phyloP scores from a whole-genome alignment of 2,797 vertebrate species.

The Macropodus opercularis region DNA sequence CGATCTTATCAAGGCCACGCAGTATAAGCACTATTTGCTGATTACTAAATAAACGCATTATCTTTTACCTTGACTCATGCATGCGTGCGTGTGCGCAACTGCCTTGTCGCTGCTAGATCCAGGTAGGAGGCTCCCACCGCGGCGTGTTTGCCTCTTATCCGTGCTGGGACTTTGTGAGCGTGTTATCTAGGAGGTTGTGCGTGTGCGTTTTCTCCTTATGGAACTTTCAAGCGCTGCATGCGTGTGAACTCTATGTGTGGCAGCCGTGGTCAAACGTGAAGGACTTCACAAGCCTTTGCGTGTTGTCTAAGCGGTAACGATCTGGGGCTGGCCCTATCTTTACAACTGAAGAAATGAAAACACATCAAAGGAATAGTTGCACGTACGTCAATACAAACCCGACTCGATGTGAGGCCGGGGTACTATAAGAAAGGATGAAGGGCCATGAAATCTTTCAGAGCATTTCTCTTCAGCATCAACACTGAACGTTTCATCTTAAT shows the following conservation, averaged over 20 bases:
- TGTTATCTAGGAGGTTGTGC: constrained; percentile 48
- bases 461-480: constrained; percentile 53
- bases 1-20: constrained; percentile 84
- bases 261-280: constrained; percentile 35
- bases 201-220: too few relatives aligned
- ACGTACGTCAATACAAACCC: constrained; percentile 42
- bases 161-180: constrained; percentile 65
- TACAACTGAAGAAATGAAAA: constrained; percentile 50
- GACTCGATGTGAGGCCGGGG: constrained; percentile 29
- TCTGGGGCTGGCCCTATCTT: constrained; percentile 26
- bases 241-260: constrained; percentile 33
- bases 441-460: constrained; percentile 42
- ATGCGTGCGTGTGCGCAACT: constrained; percentile 14
- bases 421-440: constrained; percentile 32
- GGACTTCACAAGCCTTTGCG: constrained; percentile 46
- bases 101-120: constrained; percentile 39
- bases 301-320: constrained; percentile 27
- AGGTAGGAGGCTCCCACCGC: constrained; percentile 46
- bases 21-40: constrained; percentile 87
- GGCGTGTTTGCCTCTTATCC: constrained; percentile 49
- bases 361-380: constrained; percentile 57
- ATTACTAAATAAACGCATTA: constrained; percentile 89
- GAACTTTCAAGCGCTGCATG: constrained; percentile 53
- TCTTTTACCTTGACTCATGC: constrained; percentile 81
- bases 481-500: constrained; percentile 58